Percentiles rank a stretch among this genome's conserved stretches.
These are phyloP conservation scores for Drosophila varians DNA, from an alignment of 1,140 invertebrate genomes.

Conservation along the genomic window DNA sequence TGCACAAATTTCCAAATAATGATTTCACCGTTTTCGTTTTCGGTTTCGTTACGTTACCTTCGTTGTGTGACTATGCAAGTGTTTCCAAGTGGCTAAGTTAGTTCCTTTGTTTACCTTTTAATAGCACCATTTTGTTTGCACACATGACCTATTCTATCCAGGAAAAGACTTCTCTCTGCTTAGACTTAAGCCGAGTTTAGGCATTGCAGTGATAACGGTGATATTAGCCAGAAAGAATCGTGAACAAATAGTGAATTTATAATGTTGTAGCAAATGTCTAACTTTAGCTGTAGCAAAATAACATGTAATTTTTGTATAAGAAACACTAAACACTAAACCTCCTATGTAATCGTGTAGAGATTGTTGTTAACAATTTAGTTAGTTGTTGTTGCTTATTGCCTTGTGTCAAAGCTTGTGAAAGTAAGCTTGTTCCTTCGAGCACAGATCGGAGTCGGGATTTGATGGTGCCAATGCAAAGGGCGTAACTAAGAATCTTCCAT, in stretches of 20 bases:
- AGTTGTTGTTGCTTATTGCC: constrained; percentile 55
- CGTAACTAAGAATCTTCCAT: constrained; percentile 63
- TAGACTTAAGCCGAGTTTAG: constrained; percentile 64
- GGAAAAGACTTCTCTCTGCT: constrained; percentile 67
- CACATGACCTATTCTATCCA: constrained; percentile 31
- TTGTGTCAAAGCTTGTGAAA: constrained; percentile 43
- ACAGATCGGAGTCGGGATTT: constrained; percentile 29
- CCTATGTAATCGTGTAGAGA: constrained; percentile 41
- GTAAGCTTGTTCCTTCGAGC: constrained; percentile 20
- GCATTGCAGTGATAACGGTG: constrained; percentile 73
- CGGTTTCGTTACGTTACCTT: neutral
- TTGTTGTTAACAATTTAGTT: constrained; percentile 68
- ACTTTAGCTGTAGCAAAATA: constrained; percentile 16
- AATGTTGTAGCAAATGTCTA: constrained; percentile 52
- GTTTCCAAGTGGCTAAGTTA: constrained; percentile 40
- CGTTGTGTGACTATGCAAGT: constrained; percentile 20
- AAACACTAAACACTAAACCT: constrained; percentile 19
- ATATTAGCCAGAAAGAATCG: constrained; percentile 74
- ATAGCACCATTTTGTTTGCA: constrained; percentile 55
- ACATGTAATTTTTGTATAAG: constrained; percentile 14
- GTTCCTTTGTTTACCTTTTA: constrained; percentile 43
- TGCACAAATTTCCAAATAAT: constrained; percentile 39
- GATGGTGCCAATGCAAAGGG: constrained; percentile 31
- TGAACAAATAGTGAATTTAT: constrained; percentile 77
- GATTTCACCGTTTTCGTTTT: constrained; percentile 42